Evolutionary conservation across 2,888 invertebrate genomes (phyloP), one percentile per base, ranked within the genome.

Genomic region (Sipha maydis): DNA sequence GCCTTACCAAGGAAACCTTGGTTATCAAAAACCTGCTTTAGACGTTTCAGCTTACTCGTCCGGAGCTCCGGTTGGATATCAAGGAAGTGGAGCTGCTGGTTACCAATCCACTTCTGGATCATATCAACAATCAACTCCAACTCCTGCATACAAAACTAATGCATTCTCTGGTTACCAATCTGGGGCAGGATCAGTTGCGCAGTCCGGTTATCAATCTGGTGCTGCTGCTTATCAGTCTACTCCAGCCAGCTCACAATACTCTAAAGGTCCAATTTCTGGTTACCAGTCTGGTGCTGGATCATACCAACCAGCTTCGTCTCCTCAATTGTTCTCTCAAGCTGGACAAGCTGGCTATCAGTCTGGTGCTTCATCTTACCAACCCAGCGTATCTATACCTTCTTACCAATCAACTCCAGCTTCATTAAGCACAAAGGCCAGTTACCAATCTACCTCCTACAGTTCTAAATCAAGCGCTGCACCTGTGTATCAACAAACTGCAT

Each of bases 21-120:
- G 54, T 56, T 86, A 86, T 38, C 80, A 79, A 80, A 86, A 80
- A 61, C n/a, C 73, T 28, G 54, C 38, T 17, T n/a, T 5, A 34
- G 79, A 79, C 14, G 34, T 8, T 61, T 73, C 80, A 41, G 73
- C 86, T 11, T 86, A 86, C 25, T 61, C 80, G 19, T 56, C 86
- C 28, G 73, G 86, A 25, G 38, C 61, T 34, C 34, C 54, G 4
- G 7, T 38, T 41, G 86, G 78, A 38, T 83, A 83, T 19, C 71
- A 56, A 56, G 31, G 56, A 21, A 56, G 83, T 34, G 73, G 79
- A 79, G 79, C 79, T 34, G 48, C 48, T 21, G 31, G 34, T 0
- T 86, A 86, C 41, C 79, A 73, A 73, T 56, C 86, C 28, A 86
- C 79, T 41, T 54, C 79, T 28, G 79, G 86, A 80, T 56, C 79